phyloP scores from a whole-genome alignment of 2,888 invertebrate genomes.

The Drosophila ochracea region DNA sequence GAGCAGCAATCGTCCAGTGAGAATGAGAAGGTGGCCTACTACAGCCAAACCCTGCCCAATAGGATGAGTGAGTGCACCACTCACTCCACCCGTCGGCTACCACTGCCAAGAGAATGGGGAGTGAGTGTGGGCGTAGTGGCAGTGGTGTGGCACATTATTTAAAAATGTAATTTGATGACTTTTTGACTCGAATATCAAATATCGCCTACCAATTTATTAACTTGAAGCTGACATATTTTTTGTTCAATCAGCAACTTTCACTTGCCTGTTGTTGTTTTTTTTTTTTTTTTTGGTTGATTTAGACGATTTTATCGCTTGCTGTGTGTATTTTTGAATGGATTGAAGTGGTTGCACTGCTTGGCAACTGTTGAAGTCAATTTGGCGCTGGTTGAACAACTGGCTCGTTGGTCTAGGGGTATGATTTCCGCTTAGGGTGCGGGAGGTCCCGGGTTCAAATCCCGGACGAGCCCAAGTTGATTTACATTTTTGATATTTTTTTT shows the following conservation, averaged over 20 bases:
- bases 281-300: background rate
- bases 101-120: background rate
- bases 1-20: conserved; percentile 6
- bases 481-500: background rate
- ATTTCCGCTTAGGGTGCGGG: conserved; percentile 86
- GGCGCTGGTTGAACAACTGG: conserved; percentile 46
- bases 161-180: conserved; percentile 8
- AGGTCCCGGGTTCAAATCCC: conserved; percentile 86
- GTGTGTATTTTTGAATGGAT: conserved; percentile 17
- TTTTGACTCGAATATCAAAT: background rate
- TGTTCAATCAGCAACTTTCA: conserved; percentile 35
- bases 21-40: background rate
- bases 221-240: background rate
- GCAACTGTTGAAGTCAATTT: conserved; percentile 1
- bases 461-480: conserved; percentile 84
- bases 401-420: conserved; percentile 86
- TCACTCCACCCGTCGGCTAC: conserved; percentile 8
- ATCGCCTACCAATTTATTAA: conserved; percentile 5
- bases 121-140: background rate
- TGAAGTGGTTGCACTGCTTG: background rate
- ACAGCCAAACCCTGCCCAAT: background rate
- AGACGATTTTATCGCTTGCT: conserved; percentile 1
- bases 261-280: conserved; percentile 6
- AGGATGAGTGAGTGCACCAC: background rate
- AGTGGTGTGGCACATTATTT: background rate